A percentile compares a stretch with the other conserved stretches of the same genome.
Conservation (phyloP, 2,888 invertebrate species). For the Encarsia formosa region DNA sequence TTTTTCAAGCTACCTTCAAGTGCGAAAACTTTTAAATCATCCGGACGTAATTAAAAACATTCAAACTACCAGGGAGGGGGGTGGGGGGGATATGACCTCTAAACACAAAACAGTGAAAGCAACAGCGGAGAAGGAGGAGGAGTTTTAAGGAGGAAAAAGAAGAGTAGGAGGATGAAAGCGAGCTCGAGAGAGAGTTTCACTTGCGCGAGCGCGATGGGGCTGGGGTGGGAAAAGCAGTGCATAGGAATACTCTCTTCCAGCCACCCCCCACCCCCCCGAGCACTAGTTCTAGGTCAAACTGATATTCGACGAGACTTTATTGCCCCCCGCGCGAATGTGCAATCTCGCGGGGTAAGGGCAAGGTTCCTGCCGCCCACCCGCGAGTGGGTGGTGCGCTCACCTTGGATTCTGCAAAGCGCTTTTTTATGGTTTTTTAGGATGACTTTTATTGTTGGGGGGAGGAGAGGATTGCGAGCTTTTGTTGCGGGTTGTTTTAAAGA, state of each 20-base stretch:
- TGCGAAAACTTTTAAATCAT: too few species aligned
- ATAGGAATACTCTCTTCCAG: constrained; percentile 18
- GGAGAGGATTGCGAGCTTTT: too few species aligned
- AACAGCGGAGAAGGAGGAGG: background rate
- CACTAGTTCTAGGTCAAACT: constrained; percentile 35
- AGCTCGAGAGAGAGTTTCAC: constrained; percentile 9
- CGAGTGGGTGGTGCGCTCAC: background rate
- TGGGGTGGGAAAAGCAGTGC: constrained; percentile 3
- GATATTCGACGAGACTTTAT: constrained; percentile 38
- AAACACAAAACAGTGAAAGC: constrained; percentile 6
- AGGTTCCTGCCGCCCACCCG: constrained; percentile 24
- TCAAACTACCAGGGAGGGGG: constrained; percentile 10
- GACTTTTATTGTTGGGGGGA: too few species aligned
- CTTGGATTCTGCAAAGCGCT: background rate
- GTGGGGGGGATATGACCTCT: constrained; percentile 8
- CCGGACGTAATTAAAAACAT: constrained; percentile 22
- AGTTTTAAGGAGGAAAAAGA: background rate
- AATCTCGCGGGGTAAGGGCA: constrained; percentile 31
- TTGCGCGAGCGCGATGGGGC: background rate
- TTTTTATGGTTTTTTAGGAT: background rate
- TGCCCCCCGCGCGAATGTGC: constrained; percentile 30
- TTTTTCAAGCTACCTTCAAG: too few species aligned
- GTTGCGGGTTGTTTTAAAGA: too few species aligned
- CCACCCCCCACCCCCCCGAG: background rate
- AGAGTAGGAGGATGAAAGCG: constrained; percentile 9